These are phyloP conservation scores for Pterois miles DNA, from an alignment of 2,797 vertebrate species.

Conservation along the genomic window DNA sequence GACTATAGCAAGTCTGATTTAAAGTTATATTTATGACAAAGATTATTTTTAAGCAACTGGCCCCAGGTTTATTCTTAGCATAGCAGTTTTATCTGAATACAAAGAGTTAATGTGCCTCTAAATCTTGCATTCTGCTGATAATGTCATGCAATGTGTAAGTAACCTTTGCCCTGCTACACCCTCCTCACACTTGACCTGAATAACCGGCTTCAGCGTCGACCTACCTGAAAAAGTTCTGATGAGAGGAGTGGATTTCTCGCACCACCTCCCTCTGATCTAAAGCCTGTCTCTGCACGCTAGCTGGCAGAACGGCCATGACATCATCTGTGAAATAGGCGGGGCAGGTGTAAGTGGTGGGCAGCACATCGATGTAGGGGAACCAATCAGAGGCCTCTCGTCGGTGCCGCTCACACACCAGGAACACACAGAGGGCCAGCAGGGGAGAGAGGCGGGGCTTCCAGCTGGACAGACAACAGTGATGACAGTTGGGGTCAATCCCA, in stretches of 20 bases:
- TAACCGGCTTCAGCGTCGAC: not conserved
- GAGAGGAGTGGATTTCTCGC: constrained; percentile 78
- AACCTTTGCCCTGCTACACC: not conserved
- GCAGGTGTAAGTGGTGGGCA: constrained; percentile 90
- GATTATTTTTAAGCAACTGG: too few species aligned
- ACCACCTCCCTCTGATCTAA: constrained; percentile 82
- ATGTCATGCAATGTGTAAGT: not conserved
- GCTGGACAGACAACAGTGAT: constrained; percentile 64
- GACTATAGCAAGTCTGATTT: too few species aligned
- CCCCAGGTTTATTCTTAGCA: not conserved
- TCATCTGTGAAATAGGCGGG: constrained; percentile 83
- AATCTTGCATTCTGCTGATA: not conserved
- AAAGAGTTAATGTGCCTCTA: not conserved
- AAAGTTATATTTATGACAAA: too few species aligned
- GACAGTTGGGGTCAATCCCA: too few species aligned
- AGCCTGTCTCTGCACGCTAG: constrained; percentile 75
- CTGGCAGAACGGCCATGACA: constrained; percentile 82
- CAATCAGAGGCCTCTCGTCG: constrained; percentile 84
- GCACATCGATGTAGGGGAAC: constrained; percentile 89
- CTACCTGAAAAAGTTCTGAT: constrained; percentile 83
- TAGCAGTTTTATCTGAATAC: not conserved
- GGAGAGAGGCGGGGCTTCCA: constrained; percentile 89
- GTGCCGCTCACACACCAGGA: constrained; percentile 89
- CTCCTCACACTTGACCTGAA: not conserved
- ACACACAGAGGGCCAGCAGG: constrained; percentile 88